Base-by-base conservation (phyloP, 2,888 invertebrate species). In the Hyposoter didymator region DNA sequence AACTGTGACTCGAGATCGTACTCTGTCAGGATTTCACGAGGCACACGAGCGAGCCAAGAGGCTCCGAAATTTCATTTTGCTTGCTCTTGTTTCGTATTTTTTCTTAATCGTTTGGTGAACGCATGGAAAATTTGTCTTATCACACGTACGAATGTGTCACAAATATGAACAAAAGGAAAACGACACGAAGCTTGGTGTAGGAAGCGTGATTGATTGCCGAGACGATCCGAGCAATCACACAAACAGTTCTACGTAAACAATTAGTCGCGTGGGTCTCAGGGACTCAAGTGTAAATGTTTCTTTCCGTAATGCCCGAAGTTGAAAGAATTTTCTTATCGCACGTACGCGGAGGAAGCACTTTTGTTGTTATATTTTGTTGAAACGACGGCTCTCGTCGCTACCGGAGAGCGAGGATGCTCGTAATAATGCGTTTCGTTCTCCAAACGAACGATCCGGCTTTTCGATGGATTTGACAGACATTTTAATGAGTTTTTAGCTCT, bases 51-150 rank as follows among this genome's bases (percentile, higher is more conserved):
- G 47, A 22, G 74, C 43, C 45, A 62, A 49, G 14, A 69, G 78
- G 43, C 78, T 69, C 28, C 78, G 67, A 47, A 78, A 74, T 78
- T 69, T 82, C 84, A 84, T 84, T 28, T 64, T 69, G 22, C 35
- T 10, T 22, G 10, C 8, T 14, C 28, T n/a, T 55, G 5, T 73
- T 45, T 55, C 1, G n/a, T 35, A 17, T 66, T 39, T n/a, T 35
- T 39, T 66, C 35, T 39, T 39, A 8, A 39, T 39, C 39, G n/a
- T 32, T 19, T 35, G 0, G 39, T n/a, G 0, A 6, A 1, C 14
- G 7, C 17, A 39, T 66, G 0, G 19, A n/a, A 66, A 66, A 39
- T 66, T 19, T 2, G 66, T 66, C 66, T 66, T 66, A 66, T 66
- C 66, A n/a, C 66, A 39, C 66, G 66, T 39, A 12, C 39, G 35